These are phyloP conservation scores for Morone saxatilis DNA, from an alignment of 2,113 vertebrate genomes.

Conservation along the genomic window DNA sequence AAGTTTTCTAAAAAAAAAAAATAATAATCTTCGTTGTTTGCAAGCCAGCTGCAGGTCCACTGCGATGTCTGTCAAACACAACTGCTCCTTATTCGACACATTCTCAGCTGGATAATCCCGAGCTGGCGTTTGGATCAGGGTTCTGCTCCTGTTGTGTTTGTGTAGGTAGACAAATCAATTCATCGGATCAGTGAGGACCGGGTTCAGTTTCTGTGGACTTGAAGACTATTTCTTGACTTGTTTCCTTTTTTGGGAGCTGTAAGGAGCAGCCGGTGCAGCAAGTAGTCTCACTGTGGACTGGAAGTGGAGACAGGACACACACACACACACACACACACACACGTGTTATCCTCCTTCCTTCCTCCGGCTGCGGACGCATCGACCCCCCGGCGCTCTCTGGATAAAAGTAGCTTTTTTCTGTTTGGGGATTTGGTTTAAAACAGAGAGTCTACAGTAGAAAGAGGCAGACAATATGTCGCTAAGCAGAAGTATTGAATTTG, in stretches of 20 bases:
- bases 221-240: background rate
- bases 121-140: conserved; percentile 22
- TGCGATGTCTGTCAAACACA: conserved; percentile 48
- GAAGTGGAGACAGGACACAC: conserved; percentile 6
- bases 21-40: background rate
- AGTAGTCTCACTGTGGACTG: background rate
- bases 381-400: background rate
- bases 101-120: conserved; percentile 28
- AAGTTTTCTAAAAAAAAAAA: conserved; percentile 46
- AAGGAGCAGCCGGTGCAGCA: background rate
- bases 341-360: conserved; percentile 33
- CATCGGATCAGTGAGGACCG: conserved; percentile 1
- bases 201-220: conserved; percentile 7
- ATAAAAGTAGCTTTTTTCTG: conserved; percentile 37
- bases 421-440: background rate
- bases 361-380: background rate
- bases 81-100: background rate
- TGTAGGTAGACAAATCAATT: background rate
- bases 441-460: background rate
- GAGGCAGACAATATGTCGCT: conserved; percentile 80
- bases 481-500: conserved; percentile 93
- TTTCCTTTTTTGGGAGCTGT: background rate
- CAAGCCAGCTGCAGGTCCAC: background rate
- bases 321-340: conserved; percentile 45
- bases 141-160: conserved; percentile 1